Conservation (phyloP, 2,797 vertebrate genomes). For the Potorous gilbertii region DNA sequence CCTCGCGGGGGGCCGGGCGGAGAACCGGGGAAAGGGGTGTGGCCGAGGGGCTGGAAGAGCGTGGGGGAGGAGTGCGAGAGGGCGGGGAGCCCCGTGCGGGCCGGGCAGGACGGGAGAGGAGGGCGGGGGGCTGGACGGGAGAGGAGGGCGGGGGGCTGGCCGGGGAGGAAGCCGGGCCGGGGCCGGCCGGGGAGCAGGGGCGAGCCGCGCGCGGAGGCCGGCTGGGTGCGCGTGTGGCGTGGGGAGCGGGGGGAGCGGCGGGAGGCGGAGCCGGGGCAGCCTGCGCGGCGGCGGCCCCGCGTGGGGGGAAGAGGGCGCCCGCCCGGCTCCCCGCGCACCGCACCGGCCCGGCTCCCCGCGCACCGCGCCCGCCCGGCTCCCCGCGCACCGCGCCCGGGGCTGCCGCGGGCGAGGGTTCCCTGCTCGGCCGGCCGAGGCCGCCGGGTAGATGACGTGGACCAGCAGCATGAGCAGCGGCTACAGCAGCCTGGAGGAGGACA, state of each 20-base stretch:
- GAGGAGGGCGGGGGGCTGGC: background rate
- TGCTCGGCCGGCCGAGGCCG: conserved; percentile 69
- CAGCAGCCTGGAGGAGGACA: conserved; percentile 97
- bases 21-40: background rate
- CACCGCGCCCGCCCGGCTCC: conserved; percentile 52
- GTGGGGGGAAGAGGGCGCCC: background rate
- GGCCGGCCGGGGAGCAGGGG: background rate
- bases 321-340: conserved; percentile 52
- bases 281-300: conserved; percentile 34
- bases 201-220: background rate
- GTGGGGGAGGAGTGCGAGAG: background rate
- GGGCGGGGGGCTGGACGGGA: background rate
- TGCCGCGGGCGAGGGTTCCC: conserved; percentile 49
- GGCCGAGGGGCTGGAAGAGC: background rate
- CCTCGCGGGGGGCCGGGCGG: background rate
- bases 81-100: background rate
- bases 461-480: conserved; percentile 99
- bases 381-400: conserved; percentile 65
- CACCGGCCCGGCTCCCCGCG: conserved; percentile 52
- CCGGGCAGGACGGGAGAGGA: background rate
- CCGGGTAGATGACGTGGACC: conserved; percentile 83
- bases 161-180: background rate
- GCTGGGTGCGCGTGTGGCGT: too few relatives aligned
- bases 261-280: background rate
- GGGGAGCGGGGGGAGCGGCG: background rate